These are phyloP conservation scores for Bombus balteatus DNA, from an alignment of 1,140 invertebrate species.

Conservation along the genomic window DNA sequence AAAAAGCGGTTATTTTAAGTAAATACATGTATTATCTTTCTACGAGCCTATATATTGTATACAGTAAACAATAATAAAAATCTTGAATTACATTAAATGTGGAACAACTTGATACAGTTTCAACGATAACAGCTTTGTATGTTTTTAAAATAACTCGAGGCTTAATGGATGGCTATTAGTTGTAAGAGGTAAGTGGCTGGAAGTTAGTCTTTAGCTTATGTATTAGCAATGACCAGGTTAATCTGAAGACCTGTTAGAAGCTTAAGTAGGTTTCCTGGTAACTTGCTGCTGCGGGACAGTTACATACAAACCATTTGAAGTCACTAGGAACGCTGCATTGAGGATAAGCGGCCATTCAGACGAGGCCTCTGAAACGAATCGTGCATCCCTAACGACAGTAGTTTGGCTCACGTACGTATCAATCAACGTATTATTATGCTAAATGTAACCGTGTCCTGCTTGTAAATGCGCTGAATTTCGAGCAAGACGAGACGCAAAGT, in stretches of 20 bases:
- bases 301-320: constrained; percentile 21
- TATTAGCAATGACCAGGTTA: constrained; percentile 13
- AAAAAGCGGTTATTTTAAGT: too few species aligned
- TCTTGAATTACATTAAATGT: background rate
- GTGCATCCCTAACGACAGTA: constrained; percentile 40
- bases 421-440: constrained; percentile 58
- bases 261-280: constrained; percentile 49
- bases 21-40: background rate
- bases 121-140: background rate
- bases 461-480: constrained; percentile 31
- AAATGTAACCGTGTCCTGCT: constrained; percentile 33
- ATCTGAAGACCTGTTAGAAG: background rate
- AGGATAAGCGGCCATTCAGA: constrained; percentile 29
- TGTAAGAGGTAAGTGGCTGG: background rate
- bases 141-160: background rate
- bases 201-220: background rate
- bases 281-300: constrained; percentile 11
- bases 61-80: background rate
- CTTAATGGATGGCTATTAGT: background rate
- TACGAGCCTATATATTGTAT: background rate
- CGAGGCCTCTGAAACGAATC: constrained; percentile 34
- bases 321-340: constrained; percentile 24
- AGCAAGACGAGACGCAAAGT: constrained; percentile 1
- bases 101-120: background rate
- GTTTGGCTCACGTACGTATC: constrained; percentile 49